A percentile compares a stretch with the other conserved stretches of the same genome.
Conservation (phyloP, 2,888 invertebrate species). For the Eutolmus rufibarbis region DNA sequence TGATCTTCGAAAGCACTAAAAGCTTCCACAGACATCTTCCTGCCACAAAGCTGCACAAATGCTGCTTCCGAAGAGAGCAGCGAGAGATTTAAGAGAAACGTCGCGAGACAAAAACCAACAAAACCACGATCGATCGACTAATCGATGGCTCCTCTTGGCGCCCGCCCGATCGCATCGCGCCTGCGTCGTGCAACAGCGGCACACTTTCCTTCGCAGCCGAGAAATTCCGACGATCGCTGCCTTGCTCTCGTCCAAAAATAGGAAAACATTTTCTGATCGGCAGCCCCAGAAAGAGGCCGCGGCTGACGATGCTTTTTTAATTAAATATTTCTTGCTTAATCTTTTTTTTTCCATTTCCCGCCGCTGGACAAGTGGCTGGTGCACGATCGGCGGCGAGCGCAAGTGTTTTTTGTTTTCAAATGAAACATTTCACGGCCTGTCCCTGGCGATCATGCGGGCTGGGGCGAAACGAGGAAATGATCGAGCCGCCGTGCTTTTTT, state of each 20-base stretch:
- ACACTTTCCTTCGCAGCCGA: conserved; percentile 3
- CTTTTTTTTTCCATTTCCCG: not conserved
- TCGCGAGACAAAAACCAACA: not conserved
- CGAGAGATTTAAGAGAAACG: not conserved
- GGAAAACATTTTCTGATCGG: not conserved
- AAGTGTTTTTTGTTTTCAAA: not conserved
- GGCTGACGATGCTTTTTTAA: not conserved
- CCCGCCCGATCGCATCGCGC: not conserved
- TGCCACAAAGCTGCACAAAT: not conserved
- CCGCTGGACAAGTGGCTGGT: not conserved
- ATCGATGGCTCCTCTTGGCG: not conserved
- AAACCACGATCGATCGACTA: not conserved
- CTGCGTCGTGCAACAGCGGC: not conserved
- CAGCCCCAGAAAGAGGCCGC: not conserved
- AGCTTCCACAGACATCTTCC: not conserved
- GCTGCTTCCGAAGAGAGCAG: not conserved
- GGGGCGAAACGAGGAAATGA: not conserved
- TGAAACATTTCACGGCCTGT: not conserved
- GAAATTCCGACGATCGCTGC: not conserved
- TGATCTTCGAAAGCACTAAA: not conserved
- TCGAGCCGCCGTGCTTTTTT: not conserved
- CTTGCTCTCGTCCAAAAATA: not conserved
- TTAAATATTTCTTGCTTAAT: not conserved
- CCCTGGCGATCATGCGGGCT: not conserved
- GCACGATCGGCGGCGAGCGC: not conserved